Base-by-base conservation (phyloP, 2,888 invertebrate genomes). In the Pollenia angustigena region DNA sequence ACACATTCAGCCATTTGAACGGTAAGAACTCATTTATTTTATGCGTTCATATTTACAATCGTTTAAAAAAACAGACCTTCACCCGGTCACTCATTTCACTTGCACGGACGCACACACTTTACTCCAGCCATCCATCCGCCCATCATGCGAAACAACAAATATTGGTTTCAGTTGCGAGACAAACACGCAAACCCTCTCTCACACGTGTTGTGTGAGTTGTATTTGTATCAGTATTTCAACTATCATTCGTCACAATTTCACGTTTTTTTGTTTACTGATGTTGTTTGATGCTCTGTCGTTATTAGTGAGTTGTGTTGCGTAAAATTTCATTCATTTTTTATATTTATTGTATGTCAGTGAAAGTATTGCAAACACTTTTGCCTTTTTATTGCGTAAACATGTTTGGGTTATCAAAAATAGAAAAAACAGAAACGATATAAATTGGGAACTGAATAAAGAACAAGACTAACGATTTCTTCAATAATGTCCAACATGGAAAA, bases 371-470 rank as follows among this genome's bases (percentile, higher is more conserved):
- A 79, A 81, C 64, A 85, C 66, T 60, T 78, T 81, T 84, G 64
- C 56, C 69, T 79, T 87, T 85, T 82, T 85, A 82, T 87, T 75
- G 80, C 42, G 16, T 32, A 80, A 72, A 83, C 86, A 86, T 86
- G 86, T 81, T 76, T 83, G 76, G 68, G 58, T 76, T 86, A 83
- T 42, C 71, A 83, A 80, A 54, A 56, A 54, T 32, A 32, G 52
- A 0, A n/a, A 42, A 50, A 40, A 60, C 32, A 58, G 1, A 44
- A 68, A 48, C 4, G 32, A 40, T 48, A 12, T 32, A 32, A 12
- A 11, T 9, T 14, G 12, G 32, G 12, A 75, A 32, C 12, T 16
- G 16, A 56, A 60, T 56, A 60, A 48, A 42, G 56, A 48, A 54
- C 58, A 68, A 66, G 32, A 18, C 64, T 56, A 66, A 50, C 56